These are phyloP conservation scores for Callyntrura guangdongensis DNA, from an alignment of 2,888 invertebrate species.

Conservation along the genomic window DNA sequence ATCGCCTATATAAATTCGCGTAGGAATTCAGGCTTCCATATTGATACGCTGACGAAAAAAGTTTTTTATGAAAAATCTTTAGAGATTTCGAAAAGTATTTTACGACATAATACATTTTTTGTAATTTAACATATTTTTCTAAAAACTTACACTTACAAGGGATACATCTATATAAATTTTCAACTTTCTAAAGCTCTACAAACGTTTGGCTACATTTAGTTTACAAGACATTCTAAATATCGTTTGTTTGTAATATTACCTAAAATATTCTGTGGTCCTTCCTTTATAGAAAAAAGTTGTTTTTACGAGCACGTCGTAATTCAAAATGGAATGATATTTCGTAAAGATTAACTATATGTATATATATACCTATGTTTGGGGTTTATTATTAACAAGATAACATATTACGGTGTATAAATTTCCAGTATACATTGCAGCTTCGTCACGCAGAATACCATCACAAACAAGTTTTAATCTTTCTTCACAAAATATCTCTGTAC, in stretches of 20 bases:
- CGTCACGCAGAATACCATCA: constrained; percentile 15
- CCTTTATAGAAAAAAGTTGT: constrained; percentile 1
- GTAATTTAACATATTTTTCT: constrained; percentile 11
- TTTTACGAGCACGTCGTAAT: neutral
- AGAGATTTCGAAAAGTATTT: constrained; percentile 9
- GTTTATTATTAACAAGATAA: neutral
- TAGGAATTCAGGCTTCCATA: neutral
- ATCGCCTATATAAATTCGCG: neutral
- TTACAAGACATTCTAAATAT: constrained; percentile 36
- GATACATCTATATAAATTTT: neutral
- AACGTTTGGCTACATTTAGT: constrained; percentile 52
- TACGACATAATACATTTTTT: constrained; percentile 20
- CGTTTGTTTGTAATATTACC: constrained; percentile 26
- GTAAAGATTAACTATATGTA: constrained; percentile 7
- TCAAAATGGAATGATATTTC: constrained; percentile 69
- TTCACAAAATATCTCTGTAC: constrained; percentile 8
- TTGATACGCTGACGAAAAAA: neutral
- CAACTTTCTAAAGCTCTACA: constrained; percentile 54
- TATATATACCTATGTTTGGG: too few relatives aligned
- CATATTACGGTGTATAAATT: constrained; percentile 16
- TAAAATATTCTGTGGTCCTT: constrained; percentile 69
- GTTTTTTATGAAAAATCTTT: neutral
- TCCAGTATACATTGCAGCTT: constrained; percentile 52
- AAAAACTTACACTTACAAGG: neutral
- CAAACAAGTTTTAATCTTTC: constrained; percentile 3